phyloP scores from a whole-genome alignment of 2,888 invertebrate genomes.

The Cataglyphis albicans region DNA sequence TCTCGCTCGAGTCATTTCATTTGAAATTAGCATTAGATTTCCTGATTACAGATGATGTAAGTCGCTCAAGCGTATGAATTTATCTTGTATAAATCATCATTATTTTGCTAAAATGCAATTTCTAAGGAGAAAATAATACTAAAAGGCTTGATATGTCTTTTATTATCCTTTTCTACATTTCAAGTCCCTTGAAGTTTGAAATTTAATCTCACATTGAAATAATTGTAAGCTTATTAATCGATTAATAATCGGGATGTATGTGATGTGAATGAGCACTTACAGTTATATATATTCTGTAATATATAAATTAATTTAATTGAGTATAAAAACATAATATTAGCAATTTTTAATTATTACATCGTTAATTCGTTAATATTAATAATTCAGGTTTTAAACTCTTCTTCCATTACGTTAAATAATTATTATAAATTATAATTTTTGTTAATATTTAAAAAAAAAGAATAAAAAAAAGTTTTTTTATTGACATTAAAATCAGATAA shows the following conservation, averaged over 20 bases:
- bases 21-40: slow-evolving; percentile 41
- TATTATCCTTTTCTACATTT: neutral
- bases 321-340: neutral
- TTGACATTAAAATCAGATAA: neutral
- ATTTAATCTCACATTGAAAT: neutral
- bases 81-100: neutral
- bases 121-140: neutral
- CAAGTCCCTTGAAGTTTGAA: neutral
- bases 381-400: neutral
- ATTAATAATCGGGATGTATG: neutral
- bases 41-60: slow-evolving; percentile 49
- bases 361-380: neutral
- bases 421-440: neutral
- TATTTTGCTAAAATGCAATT: neutral
- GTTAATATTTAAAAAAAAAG: neutral
- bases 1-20: slow-evolving; percentile 8
- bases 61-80: neutral
- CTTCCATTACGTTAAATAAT: neutral
- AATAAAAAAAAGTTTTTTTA: neutral
- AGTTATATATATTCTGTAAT: neutral
- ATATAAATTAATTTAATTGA: neutral
- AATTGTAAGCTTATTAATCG: neutral
- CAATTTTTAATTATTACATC: neutral
- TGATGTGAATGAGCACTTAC: neutral
- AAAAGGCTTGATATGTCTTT: neutral